Base-by-base conservation (phyloP, 2,797 vertebrate species). In the Danio albolineatus region DNA sequence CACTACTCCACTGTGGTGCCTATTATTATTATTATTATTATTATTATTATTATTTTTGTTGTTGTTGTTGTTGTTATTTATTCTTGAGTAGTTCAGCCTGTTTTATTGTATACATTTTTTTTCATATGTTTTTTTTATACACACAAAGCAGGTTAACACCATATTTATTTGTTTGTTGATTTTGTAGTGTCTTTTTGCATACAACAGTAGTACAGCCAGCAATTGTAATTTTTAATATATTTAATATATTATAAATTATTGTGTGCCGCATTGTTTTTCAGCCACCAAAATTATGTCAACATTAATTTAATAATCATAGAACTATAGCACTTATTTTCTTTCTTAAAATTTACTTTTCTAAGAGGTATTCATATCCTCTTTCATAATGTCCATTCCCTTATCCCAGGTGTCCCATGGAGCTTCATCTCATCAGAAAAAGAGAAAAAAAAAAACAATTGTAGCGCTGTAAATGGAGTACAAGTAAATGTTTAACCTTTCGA, bases 401-500 rank as follows among this genome's bases (percentile, higher is more conserved):
- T 39, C 28, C 43, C 19, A 28, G 10, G 38, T 39, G 49, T 71
- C 38, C 36, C 17, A 5, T 13, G 38, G 70, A 39, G 13, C 13
- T 53, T 46, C 46, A 62, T 21, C 4, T 9, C n/a, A n/a, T n/a
- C 46, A 38, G 80, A 1, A 28, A 57, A 51, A 53, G 60, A 51
- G 43, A 60, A 66, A 28, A 5, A 38, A 44, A 7, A 46, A 46
- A 5, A 46, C 7, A 46, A 46, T 12, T 51, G 44, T 21, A 4
- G 53, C 19, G 53, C 56, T 76, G 54, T 59, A 59, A 67, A 67
- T 16, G 13, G 36, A 78, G 21, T 38, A 57, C 36, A 67, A 65
- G 74, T 78, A 59, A 67, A 67, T 78, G 61, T 82, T 82, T 59
- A 82, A 73, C 69, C 28, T 66, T 48, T 62, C n/a, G 5, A 73